A percentile compares a stretch with the other conserved stretches of the same genome.
phyloP scores from a whole-genome alignment of 2,888 invertebrate species.

The Pemphredon lugubris region DNA sequence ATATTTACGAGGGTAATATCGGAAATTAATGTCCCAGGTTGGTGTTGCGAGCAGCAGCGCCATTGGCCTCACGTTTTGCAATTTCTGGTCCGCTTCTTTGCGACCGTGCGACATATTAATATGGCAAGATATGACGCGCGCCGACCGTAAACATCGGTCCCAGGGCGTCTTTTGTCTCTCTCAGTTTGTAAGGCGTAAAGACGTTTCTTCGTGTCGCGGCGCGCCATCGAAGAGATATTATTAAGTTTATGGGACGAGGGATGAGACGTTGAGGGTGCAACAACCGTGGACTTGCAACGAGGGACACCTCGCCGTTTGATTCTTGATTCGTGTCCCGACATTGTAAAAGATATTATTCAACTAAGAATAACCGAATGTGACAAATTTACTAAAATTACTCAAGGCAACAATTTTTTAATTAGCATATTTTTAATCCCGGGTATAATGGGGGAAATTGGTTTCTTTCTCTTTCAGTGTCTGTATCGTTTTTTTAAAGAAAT shows the following conservation, averaged over 20 bases:
- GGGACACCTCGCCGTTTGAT: neutral
- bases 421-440: too few relatives aligned
- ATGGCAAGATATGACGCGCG: constrained; percentile 31
- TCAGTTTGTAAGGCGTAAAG: constrained; percentile 22
- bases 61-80: constrained; percentile 36
- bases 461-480: too few relatives aligned
- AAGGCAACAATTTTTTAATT: too few relatives aligned
- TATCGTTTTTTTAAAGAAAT: too few relatives aligned
- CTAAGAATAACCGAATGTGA: too few relatives aligned
- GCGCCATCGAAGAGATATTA: constrained; percentile 16
- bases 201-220: constrained; percentile 24
- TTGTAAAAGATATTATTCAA: too few relatives aligned
- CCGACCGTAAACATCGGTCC: constrained; percentile 33
- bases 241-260: neutral
- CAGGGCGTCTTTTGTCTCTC: constrained; percentile 25
- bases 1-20: constrained; percentile 72
- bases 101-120: constrained; percentile 43
- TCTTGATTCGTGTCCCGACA: neutral
- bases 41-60: constrained; percentile 34
- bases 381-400: too few relatives aligned
- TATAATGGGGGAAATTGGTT: too few relatives aligned
- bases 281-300: neutral
- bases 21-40: constrained; percentile 62
- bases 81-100: constrained; percentile 26
- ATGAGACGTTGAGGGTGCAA: constrained; percentile 8